Percentiles rank a stretch among this genome's conserved stretches.
These are phyloP conservation scores for Neoitamus cyanurus DNA, from an alignment of 2,888 invertebrate genomes.

Conservation along the genomic window DNA sequence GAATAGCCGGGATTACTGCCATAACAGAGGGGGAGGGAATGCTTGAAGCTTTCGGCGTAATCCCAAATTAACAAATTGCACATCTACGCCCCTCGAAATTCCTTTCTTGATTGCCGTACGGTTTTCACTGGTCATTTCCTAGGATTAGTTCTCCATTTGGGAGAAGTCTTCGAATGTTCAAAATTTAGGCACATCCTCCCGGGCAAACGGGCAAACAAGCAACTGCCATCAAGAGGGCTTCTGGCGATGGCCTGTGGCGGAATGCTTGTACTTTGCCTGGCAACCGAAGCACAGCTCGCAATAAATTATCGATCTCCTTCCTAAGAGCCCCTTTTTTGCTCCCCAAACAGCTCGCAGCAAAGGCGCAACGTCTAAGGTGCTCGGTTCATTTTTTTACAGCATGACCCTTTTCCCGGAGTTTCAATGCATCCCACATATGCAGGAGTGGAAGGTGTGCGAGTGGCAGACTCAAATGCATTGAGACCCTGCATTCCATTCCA, in stretches of 20 bases:
- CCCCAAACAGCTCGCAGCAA: not conserved
- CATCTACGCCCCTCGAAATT: not conserved
- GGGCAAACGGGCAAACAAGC: not conserved
- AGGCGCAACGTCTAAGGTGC: slow-evolving; percentile 22
- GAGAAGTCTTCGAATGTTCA: not conserved
- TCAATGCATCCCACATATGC: slow-evolving; percentile 12
- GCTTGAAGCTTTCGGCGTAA: not conserved
- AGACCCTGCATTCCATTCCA: slow-evolving; percentile 18
- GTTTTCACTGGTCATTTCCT: slow-evolving; percentile 10
- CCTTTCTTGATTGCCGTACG: not conserved
- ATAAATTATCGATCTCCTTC: slow-evolving; percentile 16
- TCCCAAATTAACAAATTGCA: not conserved
- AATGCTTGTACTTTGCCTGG: not conserved
- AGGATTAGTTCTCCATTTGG: not conserved
- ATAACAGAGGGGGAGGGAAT: not conserved
- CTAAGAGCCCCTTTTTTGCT: not conserved
- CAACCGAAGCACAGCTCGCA: not conserved
- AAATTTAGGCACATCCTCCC: not conserved
- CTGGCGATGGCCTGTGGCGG: not conserved
- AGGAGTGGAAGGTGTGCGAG: not conserved
- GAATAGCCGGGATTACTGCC: not conserved
- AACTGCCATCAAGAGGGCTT: not conserved
- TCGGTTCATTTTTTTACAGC: not conserved
- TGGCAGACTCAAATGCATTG: slow-evolving; percentile 26
- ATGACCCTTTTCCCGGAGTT: not conserved